phyloP scores from a whole-genome alignment of 2,888 invertebrate species.

The Abrostola tripartita region DNA sequence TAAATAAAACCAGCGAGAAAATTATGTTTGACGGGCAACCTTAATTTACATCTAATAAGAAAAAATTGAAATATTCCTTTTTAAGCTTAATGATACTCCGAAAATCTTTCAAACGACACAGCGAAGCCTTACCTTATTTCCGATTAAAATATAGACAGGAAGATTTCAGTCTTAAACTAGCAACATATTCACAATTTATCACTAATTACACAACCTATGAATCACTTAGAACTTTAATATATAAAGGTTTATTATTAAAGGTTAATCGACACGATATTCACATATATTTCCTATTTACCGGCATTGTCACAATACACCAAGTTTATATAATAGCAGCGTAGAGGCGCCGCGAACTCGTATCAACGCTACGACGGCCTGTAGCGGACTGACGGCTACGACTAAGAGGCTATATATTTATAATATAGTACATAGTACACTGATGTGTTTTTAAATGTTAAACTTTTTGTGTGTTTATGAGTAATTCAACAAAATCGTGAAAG shows the following conservation, averaged over 20 bases:
- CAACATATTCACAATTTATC: slow-evolving; percentile 34
- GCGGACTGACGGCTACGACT: slow-evolving; percentile 64
- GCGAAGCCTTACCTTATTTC: slow-evolving; percentile 51
- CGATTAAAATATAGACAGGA: slow-evolving; percentile 38
- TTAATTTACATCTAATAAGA: background rate
- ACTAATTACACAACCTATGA: slow-evolving; percentile 33
- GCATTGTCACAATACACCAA: slow-evolving; percentile 54
- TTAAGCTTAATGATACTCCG: background rate
- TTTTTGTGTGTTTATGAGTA: slow-evolving; percentile 39
- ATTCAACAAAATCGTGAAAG: slow-evolving; percentile 28
- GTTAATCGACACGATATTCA: slow-evolving; percentile 42
- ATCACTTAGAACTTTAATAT: slow-evolving; percentile 20
- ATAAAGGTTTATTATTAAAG: slow-evolving; percentile 21
- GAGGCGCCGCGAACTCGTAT: slow-evolving; percentile 58
- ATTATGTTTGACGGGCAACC: background rate
- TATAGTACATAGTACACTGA: slow-evolving; percentile 25
- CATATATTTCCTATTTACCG: slow-evolving; percentile 55
- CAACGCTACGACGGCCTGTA: slow-evolving; percentile 71
- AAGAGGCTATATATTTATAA: slow-evolving; percentile 19
- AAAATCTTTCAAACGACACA: slow-evolving; percentile 1
- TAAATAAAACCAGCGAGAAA: background rate
- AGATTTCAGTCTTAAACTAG: slow-evolving; percentile 18
- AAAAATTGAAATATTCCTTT: background rate
- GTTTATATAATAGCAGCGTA: slow-evolving; percentile 55
- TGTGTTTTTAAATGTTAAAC: slow-evolving; percentile 29